These are phyloP conservation scores for Oscheius onirici DNA, from an alignment of 2,888 invertebrate species.

Conservation along the genomic window DNA sequence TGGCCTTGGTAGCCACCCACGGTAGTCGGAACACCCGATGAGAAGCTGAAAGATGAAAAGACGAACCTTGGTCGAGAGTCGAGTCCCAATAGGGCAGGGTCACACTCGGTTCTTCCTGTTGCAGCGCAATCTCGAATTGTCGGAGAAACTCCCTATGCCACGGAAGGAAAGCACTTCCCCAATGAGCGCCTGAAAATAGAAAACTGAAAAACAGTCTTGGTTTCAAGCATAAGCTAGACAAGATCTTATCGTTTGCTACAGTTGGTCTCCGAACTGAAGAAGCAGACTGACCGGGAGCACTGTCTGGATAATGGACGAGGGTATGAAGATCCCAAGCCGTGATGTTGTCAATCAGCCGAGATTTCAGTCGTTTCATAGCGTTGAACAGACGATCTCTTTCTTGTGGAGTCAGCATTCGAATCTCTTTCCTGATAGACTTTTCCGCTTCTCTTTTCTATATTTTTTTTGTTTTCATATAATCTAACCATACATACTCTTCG, in stretches of 20 bases:
- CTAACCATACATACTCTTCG: too few relatives aligned
- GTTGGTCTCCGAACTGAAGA: not conserved
- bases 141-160: slow-evolving; percentile 71
- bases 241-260: too few relatives aligned
- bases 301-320: slow-evolving; percentile 68
- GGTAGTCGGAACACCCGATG: not conserved
- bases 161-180: slow-evolving; percentile 68
- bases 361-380: slow-evolving; percentile 67
- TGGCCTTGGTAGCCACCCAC: not conserved
- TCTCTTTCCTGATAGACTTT: slow-evolving; percentile 61
- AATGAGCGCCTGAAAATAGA: slow-evolving; percentile 54
- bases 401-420: slow-evolving; percentile 58
- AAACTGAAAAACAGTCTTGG: not conserved
- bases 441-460: slow-evolving; percentile 25
- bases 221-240: too few relatives aligned
- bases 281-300: slow-evolving; percentile 55
- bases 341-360: slow-evolving; percentile 63
- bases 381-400: slow-evolving; percentile 52
- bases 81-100: slow-evolving; percentile 70
- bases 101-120: slow-evolving; percentile 62
- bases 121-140: slow-evolving; percentile 69
- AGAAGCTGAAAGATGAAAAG: not conserved
- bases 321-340: slow-evolving; percentile 69
- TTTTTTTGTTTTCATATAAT: too few relatives aligned
- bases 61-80: slow-evolving; percentile 66